Conservation (phyloP, 2,888 invertebrate species). For the Trissonchulus sp. region DNA sequence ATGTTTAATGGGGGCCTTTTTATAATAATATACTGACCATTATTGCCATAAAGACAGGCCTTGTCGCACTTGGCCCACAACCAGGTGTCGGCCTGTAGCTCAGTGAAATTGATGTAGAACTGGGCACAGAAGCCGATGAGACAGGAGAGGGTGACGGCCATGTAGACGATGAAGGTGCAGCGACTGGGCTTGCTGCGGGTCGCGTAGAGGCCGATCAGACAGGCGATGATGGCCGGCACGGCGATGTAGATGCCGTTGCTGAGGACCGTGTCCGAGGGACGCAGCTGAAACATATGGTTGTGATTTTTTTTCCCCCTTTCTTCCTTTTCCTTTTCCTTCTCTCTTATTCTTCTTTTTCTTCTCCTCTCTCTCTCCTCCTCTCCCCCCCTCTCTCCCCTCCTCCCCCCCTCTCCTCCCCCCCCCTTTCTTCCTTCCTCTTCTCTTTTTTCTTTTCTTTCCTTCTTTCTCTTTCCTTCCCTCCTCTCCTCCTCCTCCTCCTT, state of each 20-base stretch:
- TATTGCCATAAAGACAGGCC: neutral
- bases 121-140: neutral
- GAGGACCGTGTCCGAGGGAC: neutral
- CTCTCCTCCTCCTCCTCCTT: too few species aligned
- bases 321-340: too few species aligned
- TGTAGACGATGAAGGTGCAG: neutral
- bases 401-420: too few species aligned
- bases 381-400: too few species aligned
- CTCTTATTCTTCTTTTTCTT: too few species aligned
- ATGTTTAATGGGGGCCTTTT: too few species aligned
- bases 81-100: neutral
- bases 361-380: too few species aligned
- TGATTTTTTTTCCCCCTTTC: too few species aligned
- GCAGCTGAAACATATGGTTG: too few species aligned
- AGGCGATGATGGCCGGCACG: neutral
- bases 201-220: neutral
- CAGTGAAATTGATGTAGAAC: neutral
- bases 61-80: neutral
- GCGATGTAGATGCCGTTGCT: neutral
- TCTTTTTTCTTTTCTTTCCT: too few species aligned
- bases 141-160: neutral
- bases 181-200: neutral
- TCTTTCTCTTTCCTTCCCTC: too few species aligned
- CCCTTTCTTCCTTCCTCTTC: too few species aligned
- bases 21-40: conserved; percentile 26